Evolutionary conservation across 2,888 invertebrate genomes (phyloP).

Genomic region (Aquatica leii): DNA sequence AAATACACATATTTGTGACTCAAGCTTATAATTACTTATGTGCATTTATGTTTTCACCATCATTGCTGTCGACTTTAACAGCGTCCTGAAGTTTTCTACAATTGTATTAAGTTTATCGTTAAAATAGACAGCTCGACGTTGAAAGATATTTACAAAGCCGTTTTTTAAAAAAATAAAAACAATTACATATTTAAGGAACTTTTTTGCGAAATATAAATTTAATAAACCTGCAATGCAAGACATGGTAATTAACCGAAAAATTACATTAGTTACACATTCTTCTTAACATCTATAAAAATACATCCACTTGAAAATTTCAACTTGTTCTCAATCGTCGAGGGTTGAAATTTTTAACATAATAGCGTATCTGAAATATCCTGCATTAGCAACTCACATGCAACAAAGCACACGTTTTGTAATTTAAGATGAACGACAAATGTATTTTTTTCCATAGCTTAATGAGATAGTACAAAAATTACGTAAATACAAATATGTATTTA

Average conservation of each 20-base stretch:
- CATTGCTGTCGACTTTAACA: not conserved
- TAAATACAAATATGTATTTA: constrained; percentile 30
- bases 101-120: not conserved
- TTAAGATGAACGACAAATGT: constrained; percentile 19
- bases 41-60: not conserved
- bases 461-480: constrained; percentile 29
- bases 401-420: constrained; percentile 45
- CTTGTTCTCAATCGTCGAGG: constrained; percentile 27
- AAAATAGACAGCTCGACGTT: not conserved
- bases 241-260: constrained; percentile 3
- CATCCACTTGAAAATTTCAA: constrained; percentile 47
- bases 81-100: not conserved
- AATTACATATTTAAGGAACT: constrained; percentile 11
- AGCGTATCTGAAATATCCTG: constrained; percentile 35
- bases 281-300: constrained; percentile 56
- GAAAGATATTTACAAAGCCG: constrained; percentile 7
- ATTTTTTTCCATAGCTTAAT: constrained; percentile 12
- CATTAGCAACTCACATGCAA: constrained; percentile 49
- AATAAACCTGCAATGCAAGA: not conserved
- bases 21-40: constrained; percentile 11
- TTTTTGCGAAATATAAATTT: constrained; percentile 8
- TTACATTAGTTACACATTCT: constrained; percentile 26
- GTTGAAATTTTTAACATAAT: constrained; percentile 21
- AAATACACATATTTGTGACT: constrained; percentile 5
- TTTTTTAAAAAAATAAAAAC: constrained; percentile 11